phyloP scores from a whole-genome alignment of 1,140 invertebrate species.

The Trachymyrmex cornetzi region DNA sequence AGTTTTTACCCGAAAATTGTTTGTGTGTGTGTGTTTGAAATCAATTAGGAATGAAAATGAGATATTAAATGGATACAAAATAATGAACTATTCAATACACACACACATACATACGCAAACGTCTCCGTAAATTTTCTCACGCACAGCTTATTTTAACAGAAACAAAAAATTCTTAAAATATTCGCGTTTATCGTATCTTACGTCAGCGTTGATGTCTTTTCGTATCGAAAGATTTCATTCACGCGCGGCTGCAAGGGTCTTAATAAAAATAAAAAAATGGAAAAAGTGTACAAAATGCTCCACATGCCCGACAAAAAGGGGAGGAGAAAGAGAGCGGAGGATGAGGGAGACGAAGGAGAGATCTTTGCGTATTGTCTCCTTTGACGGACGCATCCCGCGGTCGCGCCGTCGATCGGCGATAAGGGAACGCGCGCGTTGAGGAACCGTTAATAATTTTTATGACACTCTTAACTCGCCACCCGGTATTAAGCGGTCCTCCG shows the following conservation, averaged over 20 bases:
- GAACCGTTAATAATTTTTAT: constrained; percentile 84
- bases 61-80: background rate
- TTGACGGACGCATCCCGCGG: constrained; percentile 71
- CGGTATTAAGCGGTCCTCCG: constrained; percentile 84
- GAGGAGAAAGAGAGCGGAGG: constrained; percentile 29
- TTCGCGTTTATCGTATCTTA: background rate
- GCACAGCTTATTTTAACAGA: background rate
- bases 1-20: background rate
- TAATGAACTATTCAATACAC: background rate
- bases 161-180: background rate
- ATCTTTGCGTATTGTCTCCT: constrained; percentile 70
- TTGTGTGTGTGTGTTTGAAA: too few relatives aligned
- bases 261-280: background rate
- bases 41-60: background rate
- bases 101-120: background rate
- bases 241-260: background rate
- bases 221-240: constrained; percentile 19
- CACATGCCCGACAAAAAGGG: constrained; percentile 10
- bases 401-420: constrained; percentile 80
- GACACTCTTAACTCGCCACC: constrained; percentile 85
- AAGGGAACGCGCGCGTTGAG: constrained; percentile 72
- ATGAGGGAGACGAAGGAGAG: constrained; percentile 55
- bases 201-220: background rate
- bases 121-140: background rate
- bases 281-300: constrained; percentile 12